Evolutionary conservation across 2,888 invertebrate genomes (phyloP), one percentile per base, ranked within the genome.

Genomic region (Dynastes grantii): DNA sequence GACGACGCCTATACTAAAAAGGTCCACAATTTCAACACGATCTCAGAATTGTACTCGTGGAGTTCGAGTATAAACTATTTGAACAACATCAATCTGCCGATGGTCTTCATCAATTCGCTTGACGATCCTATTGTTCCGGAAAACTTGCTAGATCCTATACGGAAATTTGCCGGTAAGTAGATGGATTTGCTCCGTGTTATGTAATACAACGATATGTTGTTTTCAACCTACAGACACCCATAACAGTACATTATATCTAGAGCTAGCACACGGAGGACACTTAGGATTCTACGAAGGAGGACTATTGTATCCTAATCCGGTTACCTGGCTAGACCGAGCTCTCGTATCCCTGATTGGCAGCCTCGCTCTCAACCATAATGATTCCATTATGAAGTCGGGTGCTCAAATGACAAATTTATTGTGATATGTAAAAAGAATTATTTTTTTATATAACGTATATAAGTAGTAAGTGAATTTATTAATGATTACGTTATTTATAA

Each of bases 261-360:
- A 96, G 87, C 90, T 97, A 32, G 94, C 96, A 9, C 97, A 98
- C 87, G 98, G 98, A 11, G 98, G 98, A 2, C 98, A 98, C 89
- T 91, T 98, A 82, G 98, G 98, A 27, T 98, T 97, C 89, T 97
- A 97, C 88, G 98, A 98, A 89, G 97, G 97, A 9, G 97, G 97
- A 22, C 89, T 95, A 37, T 87, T 97, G 1, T 95, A 96, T 88
- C 97, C 98, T 0, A 95, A 96, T 86, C 95, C 96, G 0, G 94
- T 97, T 78, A 97, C 97, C 79, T 98, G 98, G 98, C 90, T 98
- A 80, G 98, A 98, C 90, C 93, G 96, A 64, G 93, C 96, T 0
- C 90, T 97, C n/a, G 94, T 97, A 1, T 93, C 96, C 1, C 90
- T 96, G 79, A 93, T 95, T 1, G 95, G 95, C 11, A 94, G 95